Conservation (phyloP, 2,113 vertebrate genomes). For the Ancistrus triradiatus region DNA sequence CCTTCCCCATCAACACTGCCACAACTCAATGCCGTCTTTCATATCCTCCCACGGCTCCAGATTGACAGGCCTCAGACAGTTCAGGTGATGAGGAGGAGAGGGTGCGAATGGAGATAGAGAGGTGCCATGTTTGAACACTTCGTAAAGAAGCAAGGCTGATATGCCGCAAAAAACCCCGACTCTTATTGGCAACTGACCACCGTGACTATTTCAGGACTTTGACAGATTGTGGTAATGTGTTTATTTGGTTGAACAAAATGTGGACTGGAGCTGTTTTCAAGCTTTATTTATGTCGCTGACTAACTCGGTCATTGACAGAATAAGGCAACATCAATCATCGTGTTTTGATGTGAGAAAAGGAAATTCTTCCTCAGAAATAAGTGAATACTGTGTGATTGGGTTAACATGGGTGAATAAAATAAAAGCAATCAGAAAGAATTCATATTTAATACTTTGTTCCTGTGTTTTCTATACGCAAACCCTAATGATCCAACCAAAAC, state of each 20-base stretch:
- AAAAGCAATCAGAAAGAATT: not conserved
- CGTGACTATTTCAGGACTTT: conserved; percentile 53
- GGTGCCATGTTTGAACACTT: conserved; percentile 58
- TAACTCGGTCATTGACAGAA: conserved; percentile 50
- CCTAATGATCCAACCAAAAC: no score
- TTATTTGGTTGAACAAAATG: conserved; percentile 51
- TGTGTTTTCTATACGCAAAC: no score
- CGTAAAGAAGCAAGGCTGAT: conserved; percentile 48
- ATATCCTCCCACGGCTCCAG: conserved; percentile 51
- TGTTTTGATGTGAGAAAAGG: conserved; percentile 31
- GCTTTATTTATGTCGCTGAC: conserved; percentile 51
- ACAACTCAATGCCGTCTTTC: conserved; percentile 46
- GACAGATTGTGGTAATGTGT: conserved; percentile 57
- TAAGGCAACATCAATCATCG: conserved; percentile 45
- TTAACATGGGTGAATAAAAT: not conserved
- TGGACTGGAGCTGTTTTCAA: conserved; percentile 47
- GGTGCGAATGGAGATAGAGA: conserved; percentile 54
- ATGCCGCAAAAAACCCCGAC: conserved; percentile 40
- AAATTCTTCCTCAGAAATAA: conserved; percentile 9
- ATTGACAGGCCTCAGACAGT: conserved; percentile 56
- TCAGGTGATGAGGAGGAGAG: conserved; percentile 59
- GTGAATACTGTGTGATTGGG: not conserved
- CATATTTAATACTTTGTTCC: not conserved
- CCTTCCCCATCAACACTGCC: conserved; percentile 40
- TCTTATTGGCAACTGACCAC: conserved; percentile 46